Conservation (phyloP, 2,797 vertebrate species). For the Hypotaenidia okinawae region DNA sequence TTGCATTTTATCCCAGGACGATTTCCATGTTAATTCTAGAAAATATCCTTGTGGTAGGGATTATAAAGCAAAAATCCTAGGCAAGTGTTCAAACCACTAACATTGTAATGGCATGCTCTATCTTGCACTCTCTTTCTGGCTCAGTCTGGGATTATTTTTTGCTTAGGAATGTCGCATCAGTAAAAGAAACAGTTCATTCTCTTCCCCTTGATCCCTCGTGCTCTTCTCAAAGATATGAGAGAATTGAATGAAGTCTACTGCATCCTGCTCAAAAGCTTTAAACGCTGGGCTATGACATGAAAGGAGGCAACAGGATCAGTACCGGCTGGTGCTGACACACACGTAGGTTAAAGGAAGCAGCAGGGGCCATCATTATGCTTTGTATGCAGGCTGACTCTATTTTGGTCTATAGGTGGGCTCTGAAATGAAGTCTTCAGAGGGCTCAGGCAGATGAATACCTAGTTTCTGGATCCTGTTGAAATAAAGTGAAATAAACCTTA, state of each 20-base stretch:
- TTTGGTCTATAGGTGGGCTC: not conserved
- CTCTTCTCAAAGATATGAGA: not conserved
- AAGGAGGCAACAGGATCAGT: not conserved
- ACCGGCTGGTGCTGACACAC: not conserved
- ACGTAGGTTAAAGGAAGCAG: not conserved
- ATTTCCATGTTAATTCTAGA: not conserved
- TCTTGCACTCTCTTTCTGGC: not conserved
- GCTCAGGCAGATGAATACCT: not conserved
- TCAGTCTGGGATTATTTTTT: not conserved
- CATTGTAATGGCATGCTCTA: not conserved
- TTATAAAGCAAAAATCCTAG: not conserved
- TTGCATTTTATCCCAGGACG: not conserved
- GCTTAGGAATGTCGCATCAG: not conserved
- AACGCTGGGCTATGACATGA: not conserved
- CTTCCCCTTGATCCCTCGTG: not conserved
- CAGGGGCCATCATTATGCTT: not conserved
- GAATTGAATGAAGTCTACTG: not conserved
- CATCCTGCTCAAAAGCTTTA: not conserved
- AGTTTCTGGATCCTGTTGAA: not conserved
- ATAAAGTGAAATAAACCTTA: not conserved
- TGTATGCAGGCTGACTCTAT: not conserved
- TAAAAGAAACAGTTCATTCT: not conserved
- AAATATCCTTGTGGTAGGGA: not conserved
- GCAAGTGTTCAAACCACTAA: not conserved
- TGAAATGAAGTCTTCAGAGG: slow-evolving; percentile 12